A percentile compares a stretch with the other conserved stretches of the same genome.
Evolutionary conservation across 2,113 vertebrate species (phyloP).

Genomic region (Cinclus mexicanus): DNA sequence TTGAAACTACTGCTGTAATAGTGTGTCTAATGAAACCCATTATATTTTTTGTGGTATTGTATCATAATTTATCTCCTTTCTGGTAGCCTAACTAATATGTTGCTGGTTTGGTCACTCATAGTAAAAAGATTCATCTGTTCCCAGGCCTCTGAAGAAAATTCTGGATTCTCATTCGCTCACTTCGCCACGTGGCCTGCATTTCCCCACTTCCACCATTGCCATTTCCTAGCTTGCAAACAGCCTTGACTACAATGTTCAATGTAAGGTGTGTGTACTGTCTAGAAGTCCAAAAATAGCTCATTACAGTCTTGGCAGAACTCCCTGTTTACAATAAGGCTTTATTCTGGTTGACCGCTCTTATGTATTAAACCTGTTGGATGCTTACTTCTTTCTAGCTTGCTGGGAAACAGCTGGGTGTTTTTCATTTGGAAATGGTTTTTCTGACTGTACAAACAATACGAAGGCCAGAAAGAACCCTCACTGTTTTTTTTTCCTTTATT

Average conservation of each 20-base stretch:
- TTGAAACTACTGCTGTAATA: neutral
- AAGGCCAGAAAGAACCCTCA: conserved; percentile 9
- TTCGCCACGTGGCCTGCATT: neutral
- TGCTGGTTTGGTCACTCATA: neutral
- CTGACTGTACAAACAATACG: neutral
- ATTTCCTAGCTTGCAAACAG: neutral
- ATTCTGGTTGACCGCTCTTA: neutral
- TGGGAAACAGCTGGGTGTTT: conserved; percentile 27
- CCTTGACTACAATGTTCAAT: neutral
- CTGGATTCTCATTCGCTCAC: neutral
- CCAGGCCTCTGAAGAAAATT: neutral
- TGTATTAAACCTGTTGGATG: neutral
- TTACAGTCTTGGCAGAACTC: neutral
- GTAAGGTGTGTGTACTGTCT: neutral
- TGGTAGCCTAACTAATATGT: neutral
- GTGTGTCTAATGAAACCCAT: neutral
- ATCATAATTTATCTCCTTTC: neutral
- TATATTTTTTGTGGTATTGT: neutral
- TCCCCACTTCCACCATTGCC: neutral
- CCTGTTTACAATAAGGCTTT: neutral
- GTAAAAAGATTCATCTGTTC: neutral
- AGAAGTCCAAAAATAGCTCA: neutral
- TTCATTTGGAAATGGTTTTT: conserved; percentile 13
- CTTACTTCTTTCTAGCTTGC: neutral
- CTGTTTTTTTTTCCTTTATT: neutral